Base-by-base conservation (phyloP, 2,113 vertebrate species). In the Equus quagga region DNA sequence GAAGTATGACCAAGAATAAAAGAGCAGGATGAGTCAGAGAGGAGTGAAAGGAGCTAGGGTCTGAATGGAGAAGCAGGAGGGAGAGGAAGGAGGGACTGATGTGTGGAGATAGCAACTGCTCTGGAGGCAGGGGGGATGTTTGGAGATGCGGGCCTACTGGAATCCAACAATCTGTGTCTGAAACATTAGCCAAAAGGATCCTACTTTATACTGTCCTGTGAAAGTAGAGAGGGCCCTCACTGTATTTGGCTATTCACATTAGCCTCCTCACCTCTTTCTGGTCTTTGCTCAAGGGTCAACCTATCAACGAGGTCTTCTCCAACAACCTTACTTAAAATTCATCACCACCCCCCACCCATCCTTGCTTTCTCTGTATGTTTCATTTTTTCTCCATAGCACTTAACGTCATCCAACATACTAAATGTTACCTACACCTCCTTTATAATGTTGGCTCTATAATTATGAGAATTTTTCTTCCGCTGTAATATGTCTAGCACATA, bases 1-100 rank as follows among this genome's bases (percentile, higher is more conserved):
- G 18, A 93, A 90, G 31, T 92, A 51, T 76, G 90, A 84, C 64
- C 51, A 84, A 95, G 87, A 97, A 90, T 83, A 81, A 97, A 94
- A 97, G 44, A 89, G 64, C 36, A 92, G 26, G 54, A 84, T 97
- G 92, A 95, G 21, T 97, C 89, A 95, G 44, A 67, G 56, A 94
- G n/a, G 64, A 87, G 10, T n/a, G 46, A 84, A n/a, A 89, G 58
- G 73, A 91, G 79, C 15, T 33, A 24, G 10, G 21, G 15, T 94
- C 90, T 89, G 73, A 80, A 41, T 83, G 58, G 44, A 62, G n/a
- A 70, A n/a, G 75, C 36, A 90, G 69, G 80, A 97, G 31, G 92
- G 95, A 70, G 72, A 80, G 46, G 67, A 78, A 73, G 19, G 26
- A 76, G 58, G 84, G 10, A 46, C 51, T 56, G 31, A 14, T 5